A percentile compares a stretch with the other conserved stretches of the same genome.
These are phyloP conservation scores for Leptoclinus maculatus DNA, from an alignment of 2,797 vertebrate species.

Conservation along the genomic window DNA sequence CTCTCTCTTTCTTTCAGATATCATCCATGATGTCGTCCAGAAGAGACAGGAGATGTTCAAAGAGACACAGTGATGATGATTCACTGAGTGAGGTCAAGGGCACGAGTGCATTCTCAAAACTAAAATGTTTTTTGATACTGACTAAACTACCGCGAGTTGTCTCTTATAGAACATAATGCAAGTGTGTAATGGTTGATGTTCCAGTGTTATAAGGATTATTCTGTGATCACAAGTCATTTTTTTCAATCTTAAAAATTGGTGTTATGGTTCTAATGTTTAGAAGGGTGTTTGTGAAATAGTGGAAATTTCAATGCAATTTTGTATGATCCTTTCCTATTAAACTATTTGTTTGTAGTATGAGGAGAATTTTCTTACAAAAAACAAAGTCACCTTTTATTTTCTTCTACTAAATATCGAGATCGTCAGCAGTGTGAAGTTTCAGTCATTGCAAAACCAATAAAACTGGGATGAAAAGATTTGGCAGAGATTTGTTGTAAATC, in stretches of 20 bases:
- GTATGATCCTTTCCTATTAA: background rate
- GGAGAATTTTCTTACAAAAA: background rate
- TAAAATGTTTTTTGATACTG: constrained; percentile 25
- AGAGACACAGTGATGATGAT: background rate
- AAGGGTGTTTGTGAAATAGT: background rate
- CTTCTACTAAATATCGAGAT: background rate
- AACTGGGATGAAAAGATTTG: background rate
- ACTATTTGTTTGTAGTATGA: background rate
- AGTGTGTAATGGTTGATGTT: too few species aligned
- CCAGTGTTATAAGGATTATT: too few species aligned
- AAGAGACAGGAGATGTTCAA: constrained; percentile 72
- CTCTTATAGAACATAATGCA: background rate
- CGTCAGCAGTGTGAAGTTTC: background rate
- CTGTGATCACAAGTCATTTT: background rate
- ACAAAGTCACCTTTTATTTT: background rate
- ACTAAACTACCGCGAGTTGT: background rate
- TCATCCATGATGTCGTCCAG: constrained; percentile 85
- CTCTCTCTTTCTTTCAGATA: constrained; percentile 70
- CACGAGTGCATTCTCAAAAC: background rate
- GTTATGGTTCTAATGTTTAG: background rate
- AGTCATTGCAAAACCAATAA: background rate
- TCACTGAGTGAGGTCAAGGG: background rate
- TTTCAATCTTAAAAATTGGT: background rate
- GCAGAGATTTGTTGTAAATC: background rate
- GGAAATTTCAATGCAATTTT: background rate